Conservation (phyloP, 2,113 vertebrate genomes). For the Orthonyx spaldingii region DNA sequence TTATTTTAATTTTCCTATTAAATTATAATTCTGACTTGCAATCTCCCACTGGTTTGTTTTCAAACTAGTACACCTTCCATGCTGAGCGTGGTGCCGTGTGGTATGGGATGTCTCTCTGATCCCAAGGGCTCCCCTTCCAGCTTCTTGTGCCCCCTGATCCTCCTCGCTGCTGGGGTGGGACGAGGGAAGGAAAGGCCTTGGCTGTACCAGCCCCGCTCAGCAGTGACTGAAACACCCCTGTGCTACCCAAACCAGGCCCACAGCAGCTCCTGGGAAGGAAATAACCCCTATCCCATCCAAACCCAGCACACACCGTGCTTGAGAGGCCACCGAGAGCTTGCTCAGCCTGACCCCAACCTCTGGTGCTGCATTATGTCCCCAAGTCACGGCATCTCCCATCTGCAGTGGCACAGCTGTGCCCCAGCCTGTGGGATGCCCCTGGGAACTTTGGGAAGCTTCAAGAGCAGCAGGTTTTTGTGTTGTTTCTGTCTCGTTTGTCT, state of each 20-base stretch:
- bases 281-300: rapidly evolving
- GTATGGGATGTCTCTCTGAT: not conserved
- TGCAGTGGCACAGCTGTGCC: not conserved
- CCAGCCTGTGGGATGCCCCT: not conserved
- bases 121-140: not conserved
- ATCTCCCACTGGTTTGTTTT: no score
- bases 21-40: no score
- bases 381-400: rapidly evolving
- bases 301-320: not conserved
- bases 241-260: not conserved
- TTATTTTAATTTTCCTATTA: no score
- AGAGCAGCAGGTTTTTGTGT: not conserved
- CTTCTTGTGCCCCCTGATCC: not conserved
- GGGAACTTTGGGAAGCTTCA: not conserved
- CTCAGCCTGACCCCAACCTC: not conserved
- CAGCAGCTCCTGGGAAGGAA: not conserved
- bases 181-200: not conserved
- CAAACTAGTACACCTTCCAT: no score
- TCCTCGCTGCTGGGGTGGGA: not conserved
- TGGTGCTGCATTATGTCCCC: rapidly evolving
- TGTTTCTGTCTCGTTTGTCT: not conserved
- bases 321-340: rapidly evolving
- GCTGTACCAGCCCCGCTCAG: not conserved
- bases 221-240: not conserved
- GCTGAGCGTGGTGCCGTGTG: not conserved